These are phyloP conservation scores for Corythornis vintsioides DNA, from an alignment of 2,113 vertebrate species.

Conservation along the genomic window DNA sequence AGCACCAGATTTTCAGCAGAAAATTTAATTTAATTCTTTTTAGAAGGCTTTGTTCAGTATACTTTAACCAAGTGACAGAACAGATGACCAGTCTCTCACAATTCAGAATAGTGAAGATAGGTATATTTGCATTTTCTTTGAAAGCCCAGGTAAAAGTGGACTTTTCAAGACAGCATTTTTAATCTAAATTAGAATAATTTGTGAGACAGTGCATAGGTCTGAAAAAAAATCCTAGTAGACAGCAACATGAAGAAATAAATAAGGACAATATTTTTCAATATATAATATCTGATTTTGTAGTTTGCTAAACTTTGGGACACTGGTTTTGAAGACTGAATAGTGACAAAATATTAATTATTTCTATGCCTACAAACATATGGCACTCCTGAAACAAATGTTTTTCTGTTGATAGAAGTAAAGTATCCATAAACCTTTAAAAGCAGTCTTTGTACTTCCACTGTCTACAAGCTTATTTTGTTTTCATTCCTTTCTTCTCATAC, in stretches of 20 bases:
- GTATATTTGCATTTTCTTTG: conserved; percentile 32
- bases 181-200: background rate
- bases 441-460: background rate
- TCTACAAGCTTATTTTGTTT: background rate
- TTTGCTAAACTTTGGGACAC: background rate
- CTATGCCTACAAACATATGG: background rate
- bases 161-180: background rate
- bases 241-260: background rate
- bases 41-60: background rate
- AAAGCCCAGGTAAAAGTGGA: background rate
- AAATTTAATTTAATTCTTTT: conserved; percentile 28
- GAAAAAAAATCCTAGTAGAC: background rate
- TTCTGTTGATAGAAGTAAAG: background rate
- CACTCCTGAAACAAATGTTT: background rate
- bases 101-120: background rate
- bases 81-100: background rate
- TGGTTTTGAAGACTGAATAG: background rate
- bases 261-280: background rate
- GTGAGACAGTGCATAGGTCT: background rate
- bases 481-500: background rate
- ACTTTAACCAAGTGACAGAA: background rate
- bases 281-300: background rate
- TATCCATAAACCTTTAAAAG: background rate
- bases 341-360: background rate
- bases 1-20: background rate